Conservation (phyloP, 2,888 invertebrate species). For the Kuschelorhynchus macadamiae region DNA sequence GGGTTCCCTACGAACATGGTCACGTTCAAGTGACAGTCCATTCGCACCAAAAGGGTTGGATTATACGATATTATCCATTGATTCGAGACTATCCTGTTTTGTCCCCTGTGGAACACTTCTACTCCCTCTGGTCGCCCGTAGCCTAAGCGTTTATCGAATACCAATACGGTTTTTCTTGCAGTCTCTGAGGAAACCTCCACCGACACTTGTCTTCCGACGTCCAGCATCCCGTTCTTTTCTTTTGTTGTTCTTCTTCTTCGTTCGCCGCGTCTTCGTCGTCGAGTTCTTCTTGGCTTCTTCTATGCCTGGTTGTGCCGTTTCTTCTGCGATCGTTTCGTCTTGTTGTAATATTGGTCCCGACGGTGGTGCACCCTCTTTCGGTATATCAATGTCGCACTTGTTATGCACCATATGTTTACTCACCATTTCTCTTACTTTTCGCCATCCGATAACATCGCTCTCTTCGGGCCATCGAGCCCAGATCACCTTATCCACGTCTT, state of each 20-base stretch:
- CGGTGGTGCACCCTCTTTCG: too few species aligned
- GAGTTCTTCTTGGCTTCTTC: neutral
- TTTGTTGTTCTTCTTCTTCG: neutral
- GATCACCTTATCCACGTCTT: neutral
- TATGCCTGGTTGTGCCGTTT: neutral
- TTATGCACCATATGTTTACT: neutral
- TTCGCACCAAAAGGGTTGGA: neutral
- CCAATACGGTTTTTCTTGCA: too few species aligned
- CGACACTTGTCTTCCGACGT: neutral
- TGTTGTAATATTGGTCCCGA: too few species aligned
- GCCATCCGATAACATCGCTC: neutral
- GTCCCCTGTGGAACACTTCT: neutral
- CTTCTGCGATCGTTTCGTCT: too few species aligned
- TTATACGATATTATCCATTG: neutral
- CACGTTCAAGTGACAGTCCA: neutral
- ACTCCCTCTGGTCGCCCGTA: neutral
- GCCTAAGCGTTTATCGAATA: too few species aligned
- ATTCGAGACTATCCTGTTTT: neutral
- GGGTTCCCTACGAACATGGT: neutral
- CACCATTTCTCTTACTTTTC: neutral
- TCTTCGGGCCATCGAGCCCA: conserved; percentile 2
- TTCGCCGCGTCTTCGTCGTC: neutral
- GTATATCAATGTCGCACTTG: neutral
- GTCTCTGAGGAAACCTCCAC: neutral
- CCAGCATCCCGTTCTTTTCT: neutral